Evolutionary conservation across 2,797 vertebrate genomes (phyloP).

Genomic region (Orestias chungarensis): DNA sequence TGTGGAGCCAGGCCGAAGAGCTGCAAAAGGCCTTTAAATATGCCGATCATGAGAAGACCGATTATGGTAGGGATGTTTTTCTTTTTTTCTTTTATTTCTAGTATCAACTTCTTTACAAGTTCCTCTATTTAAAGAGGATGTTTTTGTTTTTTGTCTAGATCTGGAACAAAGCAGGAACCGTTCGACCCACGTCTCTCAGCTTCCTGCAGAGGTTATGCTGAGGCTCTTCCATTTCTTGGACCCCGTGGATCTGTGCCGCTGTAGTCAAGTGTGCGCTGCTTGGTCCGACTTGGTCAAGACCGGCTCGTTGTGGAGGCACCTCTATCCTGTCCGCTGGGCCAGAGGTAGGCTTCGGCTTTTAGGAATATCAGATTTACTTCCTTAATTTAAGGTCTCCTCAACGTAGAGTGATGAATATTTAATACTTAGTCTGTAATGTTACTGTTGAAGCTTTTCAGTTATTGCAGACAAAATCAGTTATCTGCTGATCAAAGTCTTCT

Average conservation of each 20-base stretch:
- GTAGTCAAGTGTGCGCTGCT: slow-evolving; percentile 89
- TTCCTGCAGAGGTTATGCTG: slow-evolving; percentile 94
- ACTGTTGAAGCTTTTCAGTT: no score
- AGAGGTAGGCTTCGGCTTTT: slow-evolving; percentile 81
- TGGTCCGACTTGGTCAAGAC: slow-evolving; percentile 92
- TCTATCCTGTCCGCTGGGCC: slow-evolving; percentile 95
- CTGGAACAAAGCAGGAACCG: slow-evolving; percentile 80
- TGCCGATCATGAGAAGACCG: slow-evolving; percentile 92
- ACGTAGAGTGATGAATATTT: no score
- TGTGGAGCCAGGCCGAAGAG: slow-evolving; percentile 94
- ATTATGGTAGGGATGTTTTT: slow-evolving; percentile 83
- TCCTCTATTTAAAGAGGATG: not conserved
- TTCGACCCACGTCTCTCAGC: slow-evolving; percentile 83
- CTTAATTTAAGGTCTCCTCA: not conserved
- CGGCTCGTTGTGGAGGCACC: slow-evolving; percentile 94
- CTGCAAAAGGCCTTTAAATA: slow-evolving; percentile 95
- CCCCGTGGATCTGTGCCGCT: slow-evolving; percentile 91
- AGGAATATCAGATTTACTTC: not conserved
- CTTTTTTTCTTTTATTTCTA: no score
- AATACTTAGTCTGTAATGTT: not conserved
- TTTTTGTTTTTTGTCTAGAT: slow-evolving; percentile 54
- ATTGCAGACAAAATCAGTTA: not conserved
- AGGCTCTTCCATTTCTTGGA: slow-evolving; percentile 90
- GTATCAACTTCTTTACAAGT: not conserved
- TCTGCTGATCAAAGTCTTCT: not conserved